Conservation (phyloP, 1,140 invertebrate species). For the Drosophila biarmipes region DNA sequence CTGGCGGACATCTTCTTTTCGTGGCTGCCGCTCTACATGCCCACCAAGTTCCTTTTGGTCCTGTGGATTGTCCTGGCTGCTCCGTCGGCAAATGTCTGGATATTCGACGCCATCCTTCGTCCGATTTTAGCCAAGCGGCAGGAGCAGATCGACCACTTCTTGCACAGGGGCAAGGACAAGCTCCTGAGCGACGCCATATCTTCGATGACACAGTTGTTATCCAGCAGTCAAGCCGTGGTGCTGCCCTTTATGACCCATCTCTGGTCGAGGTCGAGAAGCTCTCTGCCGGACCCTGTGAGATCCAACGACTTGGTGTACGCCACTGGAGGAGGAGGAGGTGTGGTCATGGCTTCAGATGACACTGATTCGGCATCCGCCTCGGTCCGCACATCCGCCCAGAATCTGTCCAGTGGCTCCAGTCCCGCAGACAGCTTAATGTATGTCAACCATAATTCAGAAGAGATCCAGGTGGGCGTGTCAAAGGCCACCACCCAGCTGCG, state of each 20-base stretch:
- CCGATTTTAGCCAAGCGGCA: constrained; percentile 44
- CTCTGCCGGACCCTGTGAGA: too few species aligned
- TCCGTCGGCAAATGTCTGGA: constrained; percentile 61
- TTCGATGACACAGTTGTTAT: not conserved
- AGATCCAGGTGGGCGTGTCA: not conserved
- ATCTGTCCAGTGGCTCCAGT: constrained; percentile 5
- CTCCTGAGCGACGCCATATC: constrained; percentile 22
- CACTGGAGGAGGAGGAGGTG: not conserved
- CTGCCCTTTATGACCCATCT: constrained; percentile 14
- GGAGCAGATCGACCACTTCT: constrained; percentile 46
- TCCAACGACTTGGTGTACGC: not conserved
- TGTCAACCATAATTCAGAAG: not conserved
- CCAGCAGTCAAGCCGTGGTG: not conserved
- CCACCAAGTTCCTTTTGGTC: constrained; percentile 51
- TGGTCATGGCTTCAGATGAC: not conserved
- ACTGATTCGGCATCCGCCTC: not conserved
- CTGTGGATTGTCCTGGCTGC: constrained; percentile 55
- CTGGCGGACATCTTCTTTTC: constrained; percentile 41
- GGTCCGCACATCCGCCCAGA: not conserved
- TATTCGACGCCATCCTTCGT: constrained; percentile 50
- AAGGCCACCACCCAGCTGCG: not conserved
- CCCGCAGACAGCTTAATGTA: not conserved
- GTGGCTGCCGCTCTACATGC: constrained; percentile 59
- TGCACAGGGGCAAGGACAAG: constrained; percentile 34
- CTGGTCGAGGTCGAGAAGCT: constrained; percentile 8